Percentiles rank a stretch among this genome's conserved stretches.
Evolutionary conservation across 2,797 vertebrate genomes (phyloP).

Genomic region (Malacoctenus gilli): DNA sequence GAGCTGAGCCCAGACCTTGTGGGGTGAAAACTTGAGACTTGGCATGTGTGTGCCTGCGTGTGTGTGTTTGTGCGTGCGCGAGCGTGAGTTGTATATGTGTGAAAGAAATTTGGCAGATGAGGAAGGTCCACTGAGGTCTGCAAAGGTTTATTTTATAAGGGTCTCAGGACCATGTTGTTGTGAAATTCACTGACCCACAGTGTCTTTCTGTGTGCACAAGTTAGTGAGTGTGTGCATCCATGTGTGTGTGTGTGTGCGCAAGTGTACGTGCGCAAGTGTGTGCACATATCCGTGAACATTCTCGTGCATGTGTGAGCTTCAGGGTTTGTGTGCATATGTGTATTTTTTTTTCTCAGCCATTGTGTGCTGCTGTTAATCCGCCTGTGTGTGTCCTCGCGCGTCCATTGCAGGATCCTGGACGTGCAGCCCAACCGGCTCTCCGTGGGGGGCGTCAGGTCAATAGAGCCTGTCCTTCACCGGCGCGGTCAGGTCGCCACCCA

Average conservation of each 20-base stretch:
- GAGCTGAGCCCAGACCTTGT: too few relatives aligned
- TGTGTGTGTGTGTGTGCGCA: conserved; percentile 20
- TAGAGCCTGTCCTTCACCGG: conserved; percentile 91
- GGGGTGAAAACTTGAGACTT: too few relatives aligned
- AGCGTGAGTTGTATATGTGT: too few relatives aligned
- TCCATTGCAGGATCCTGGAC: conserved; percentile 88
- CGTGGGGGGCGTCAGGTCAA: conserved; percentile 91
- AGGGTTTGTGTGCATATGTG: conserved; percentile 4
- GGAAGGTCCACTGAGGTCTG: too few relatives aligned
- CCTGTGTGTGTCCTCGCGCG: conserved; percentile 1
- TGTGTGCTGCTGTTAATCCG: not conserved
- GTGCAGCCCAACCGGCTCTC: conserved; percentile 95
- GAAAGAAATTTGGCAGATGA: too few relatives aligned
- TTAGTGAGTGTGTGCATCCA: conserved; percentile 1
- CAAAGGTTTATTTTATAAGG: too few relatives aligned
- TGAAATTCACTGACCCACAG: too few relatives aligned
- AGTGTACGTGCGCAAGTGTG: conserved; percentile 5
- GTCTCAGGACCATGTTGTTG: too few relatives aligned
- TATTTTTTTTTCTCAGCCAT: too few relatives aligned
- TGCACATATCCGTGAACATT: too few relatives aligned
- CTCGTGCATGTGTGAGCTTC: too few relatives aligned
- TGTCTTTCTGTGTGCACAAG: conserved; percentile 7
- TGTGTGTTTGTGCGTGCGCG: conserved; percentile 5
- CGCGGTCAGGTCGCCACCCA: conserved; percentile 93
- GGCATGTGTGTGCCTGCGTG: conserved; percentile 1